These are phyloP conservation scores for Spea hammondii DNA, from an alignment of 2,797 vertebrate genomes.

Conservation along the genomic window DNA sequence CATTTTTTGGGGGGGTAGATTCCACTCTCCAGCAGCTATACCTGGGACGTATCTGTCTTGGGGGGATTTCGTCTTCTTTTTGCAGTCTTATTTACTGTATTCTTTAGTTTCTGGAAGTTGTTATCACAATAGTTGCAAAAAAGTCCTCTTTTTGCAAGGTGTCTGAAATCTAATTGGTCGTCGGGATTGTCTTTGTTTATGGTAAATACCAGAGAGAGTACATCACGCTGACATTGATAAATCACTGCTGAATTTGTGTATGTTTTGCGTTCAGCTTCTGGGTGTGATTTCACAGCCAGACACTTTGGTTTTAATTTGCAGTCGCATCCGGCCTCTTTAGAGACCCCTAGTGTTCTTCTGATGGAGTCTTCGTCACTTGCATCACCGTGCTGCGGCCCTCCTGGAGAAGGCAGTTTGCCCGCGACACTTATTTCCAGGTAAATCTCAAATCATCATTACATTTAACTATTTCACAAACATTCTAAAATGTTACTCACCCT, in stretches of 20 bases:
- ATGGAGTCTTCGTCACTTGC: background rate
- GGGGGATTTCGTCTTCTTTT: background rate
- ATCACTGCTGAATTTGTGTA: constrained; percentile 36
- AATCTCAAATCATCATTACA: too few relatives aligned
- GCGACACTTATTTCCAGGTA: background rate
- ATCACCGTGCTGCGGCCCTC: constrained; percentile 6
- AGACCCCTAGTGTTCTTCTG: background rate
- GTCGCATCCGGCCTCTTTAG: constrained; percentile 17
- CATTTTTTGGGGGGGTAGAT: background rate
- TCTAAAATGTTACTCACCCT: too few relatives aligned
- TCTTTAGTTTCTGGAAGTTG: background rate
- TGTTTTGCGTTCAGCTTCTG: background rate
- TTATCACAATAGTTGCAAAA: background rate
- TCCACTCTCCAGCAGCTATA: background rate
- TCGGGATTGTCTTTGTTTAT: constrained; percentile 19
- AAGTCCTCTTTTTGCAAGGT: constrained; percentile 2
- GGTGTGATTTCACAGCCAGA: constrained; percentile 6
- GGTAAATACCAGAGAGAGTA: constrained; percentile 15
- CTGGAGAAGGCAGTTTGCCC: background rate
- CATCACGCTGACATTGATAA: constrained; percentile 32
- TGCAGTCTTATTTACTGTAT: background rate
- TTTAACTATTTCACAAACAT: too few relatives aligned
- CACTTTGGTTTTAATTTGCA: constrained; percentile 22
- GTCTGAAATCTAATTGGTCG: constrained; percentile 3
- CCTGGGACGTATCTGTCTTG: background rate